Base-by-base conservation (phyloP, 92 coral and sea anemone species). In the Nematostella vectensis region DNA sequence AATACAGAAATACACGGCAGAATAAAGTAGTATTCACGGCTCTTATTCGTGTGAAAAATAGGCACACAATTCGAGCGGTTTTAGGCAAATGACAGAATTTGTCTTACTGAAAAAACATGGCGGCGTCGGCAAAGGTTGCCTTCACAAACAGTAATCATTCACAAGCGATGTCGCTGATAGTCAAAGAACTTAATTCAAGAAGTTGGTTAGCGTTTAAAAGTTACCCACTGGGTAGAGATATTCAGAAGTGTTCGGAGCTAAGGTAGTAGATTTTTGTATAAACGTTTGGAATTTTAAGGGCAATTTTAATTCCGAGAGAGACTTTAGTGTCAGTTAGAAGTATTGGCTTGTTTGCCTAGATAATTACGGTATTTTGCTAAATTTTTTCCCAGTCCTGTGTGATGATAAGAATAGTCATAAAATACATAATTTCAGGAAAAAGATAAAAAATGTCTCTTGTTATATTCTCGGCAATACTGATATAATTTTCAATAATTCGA, bases 341-440 rank as follows among this genome's bases (percentile, higher is more conserved):
- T 65, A 67, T 72, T 6, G 9, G 31, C 37, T 78, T 78, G 84
- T 78, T 78, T 78, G 84, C 48, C 55, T 27, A 63, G 52, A 66
- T 68, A 71, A 78, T 78, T 71, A 71, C 65, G 63, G 56, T 59
- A 62, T 71, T 79, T 57, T 69, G 43, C 27, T 71, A 33, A 76
- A 71, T 70, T 78, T 78, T 70, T 60, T 63, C 27, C 48, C 68
- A 11, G 67, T 54, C 11, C 54, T 50, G 9, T 17, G 38, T 59
- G 84, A 70, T 78, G 84, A 65, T 71, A 59, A 59, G 78, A 33
- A 33, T 33, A 33, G 40, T 33, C 40, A 33, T 33, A 33, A 15
- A 33, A 6, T 33, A 6, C 15, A 33, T 33, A 59, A 27, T 28
- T 51, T 30, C 17, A 13, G 36, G 11, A 25, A 47, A 38, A 68